phyloP scores from a whole-genome alignment of 2,797 vertebrate species.

The Acropternis orthonyx region DNA sequence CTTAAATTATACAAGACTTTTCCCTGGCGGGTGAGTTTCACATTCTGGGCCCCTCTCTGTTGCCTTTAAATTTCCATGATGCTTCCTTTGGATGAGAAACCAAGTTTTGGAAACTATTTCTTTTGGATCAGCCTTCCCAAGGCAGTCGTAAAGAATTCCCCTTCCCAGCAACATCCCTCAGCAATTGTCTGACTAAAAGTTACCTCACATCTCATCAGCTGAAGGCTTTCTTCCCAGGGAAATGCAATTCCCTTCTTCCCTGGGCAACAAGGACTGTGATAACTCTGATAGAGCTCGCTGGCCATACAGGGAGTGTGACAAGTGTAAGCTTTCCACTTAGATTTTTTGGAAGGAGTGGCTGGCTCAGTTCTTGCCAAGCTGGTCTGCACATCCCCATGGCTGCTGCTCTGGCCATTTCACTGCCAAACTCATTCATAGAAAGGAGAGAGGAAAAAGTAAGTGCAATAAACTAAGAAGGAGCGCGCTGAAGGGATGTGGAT shows the following conservation, averaged over 20 bases:
- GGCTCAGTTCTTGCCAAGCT: slow-evolving; percentile 1
- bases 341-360: background rate
- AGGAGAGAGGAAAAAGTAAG: slow-evolving; percentile 58
- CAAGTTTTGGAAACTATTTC: slow-evolving; percentile 61
- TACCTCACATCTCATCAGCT: slow-evolving; percentile 49
- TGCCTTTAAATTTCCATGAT: slow-evolving; percentile 64
- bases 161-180: slow-evolving; percentile 46
- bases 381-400: slow-evolving; percentile 35
- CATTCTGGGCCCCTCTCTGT: slow-evolving; percentile 46
- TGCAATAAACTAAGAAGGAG: slow-evolving; percentile 34
- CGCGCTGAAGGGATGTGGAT: background rate
- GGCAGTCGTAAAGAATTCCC: slow-evolving; percentile 56
- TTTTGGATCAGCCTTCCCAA: slow-evolving; percentile 63
- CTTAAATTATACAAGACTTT: slow-evolving; percentile 23
- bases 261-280: background rate
- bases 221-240: slow-evolving; percentile 25
- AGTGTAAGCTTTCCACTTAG: background rate
- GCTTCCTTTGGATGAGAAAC: slow-evolving; percentile 63
- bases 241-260: background rate
- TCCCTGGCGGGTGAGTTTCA: background rate
- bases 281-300: background rate
- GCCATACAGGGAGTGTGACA: background rate
- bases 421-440: slow-evolving; percentile 63
- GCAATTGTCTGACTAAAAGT: slow-evolving; percentile 38
- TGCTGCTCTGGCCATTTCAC: slow-evolving; percentile 45